phyloP scores from a whole-genome alignment of 1,140 invertebrate species.

The Drosophila varians region DNA sequence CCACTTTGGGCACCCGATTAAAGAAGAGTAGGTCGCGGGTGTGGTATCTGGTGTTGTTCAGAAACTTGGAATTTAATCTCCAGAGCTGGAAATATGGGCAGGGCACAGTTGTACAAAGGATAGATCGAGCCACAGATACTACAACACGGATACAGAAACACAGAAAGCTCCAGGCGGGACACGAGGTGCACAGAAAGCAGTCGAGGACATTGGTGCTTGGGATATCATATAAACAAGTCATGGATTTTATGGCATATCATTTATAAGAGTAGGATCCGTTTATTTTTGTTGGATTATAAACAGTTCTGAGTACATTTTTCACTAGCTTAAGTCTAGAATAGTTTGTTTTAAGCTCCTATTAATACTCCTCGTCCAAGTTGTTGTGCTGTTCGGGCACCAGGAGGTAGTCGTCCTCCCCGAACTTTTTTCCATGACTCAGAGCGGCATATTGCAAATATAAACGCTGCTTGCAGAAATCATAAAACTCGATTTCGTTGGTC shows the following conservation, averaged over 20 bases:
- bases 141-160: constrained; percentile 20
- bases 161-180: constrained; percentile 25
- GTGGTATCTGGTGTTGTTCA: constrained; percentile 91
- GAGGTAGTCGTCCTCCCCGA: constrained; percentile 72
- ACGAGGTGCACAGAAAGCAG: constrained; percentile 27
- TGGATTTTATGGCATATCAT: background rate
- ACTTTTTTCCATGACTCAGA: constrained; percentile 46
- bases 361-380: constrained; percentile 52
- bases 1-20: constrained; percentile 94
- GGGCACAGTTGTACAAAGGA: constrained; percentile 88
- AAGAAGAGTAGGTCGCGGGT: constrained; percentile 91
- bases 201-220: constrained; percentile 10
- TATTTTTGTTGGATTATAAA: background rate
- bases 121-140: constrained; percentile 4
- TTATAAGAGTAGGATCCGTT: background rate
- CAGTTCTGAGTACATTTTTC: constrained; percentile 25
- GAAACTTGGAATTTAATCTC: constrained; percentile 45
- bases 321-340: constrained; percentile 14
- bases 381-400: constrained; percentile 58
- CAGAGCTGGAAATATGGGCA: constrained; percentile 50
- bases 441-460: constrained; percentile 77
- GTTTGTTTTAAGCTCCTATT: constrained; percentile 15
- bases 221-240: constrained; percentile 1
- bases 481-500: constrained; percentile 79
- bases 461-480: constrained; percentile 81